Conservation (phyloP, 53 echinoderm and acorn worm genomes). For the Hippasteria phrygiana region DNA sequence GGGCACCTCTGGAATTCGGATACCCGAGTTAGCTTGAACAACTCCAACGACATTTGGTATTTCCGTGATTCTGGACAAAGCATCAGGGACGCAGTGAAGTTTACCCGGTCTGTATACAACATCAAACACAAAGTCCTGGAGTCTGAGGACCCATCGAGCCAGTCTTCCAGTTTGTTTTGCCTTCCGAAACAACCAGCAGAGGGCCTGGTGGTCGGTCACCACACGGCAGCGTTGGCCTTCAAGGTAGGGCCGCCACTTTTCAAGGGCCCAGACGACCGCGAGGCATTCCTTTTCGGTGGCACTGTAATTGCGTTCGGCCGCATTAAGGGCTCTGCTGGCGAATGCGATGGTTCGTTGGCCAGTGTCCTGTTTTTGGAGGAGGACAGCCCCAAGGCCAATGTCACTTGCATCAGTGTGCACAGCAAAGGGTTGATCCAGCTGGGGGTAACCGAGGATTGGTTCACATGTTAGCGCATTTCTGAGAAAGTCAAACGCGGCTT, state of each 20-base stretch:
- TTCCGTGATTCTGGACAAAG: background rate
- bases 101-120: slow-evolving; percentile 62
- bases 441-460: slow-evolving; percentile 40
- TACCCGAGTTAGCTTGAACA: background rate
- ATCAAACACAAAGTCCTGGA: slow-evolving; percentile 60
- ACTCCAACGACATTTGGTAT: slow-evolving; percentile 1
- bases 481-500: slow-evolving; percentile 13
- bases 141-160: slow-evolving; percentile 52
- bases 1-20: background rate
- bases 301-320: slow-evolving; percentile 52
- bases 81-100: slow-evolving; percentile 56
- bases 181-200: slow-evolving; percentile 64
- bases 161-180: slow-evolving; percentile 36
- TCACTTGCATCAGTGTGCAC: slow-evolving; percentile 35
- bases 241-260: slow-evolving; percentile 30
- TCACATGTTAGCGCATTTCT: background rate
- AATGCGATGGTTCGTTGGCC: background rate
- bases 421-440: background rate
- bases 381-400: slow-evolving; percentile 45
- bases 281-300: slow-evolving; percentile 45
- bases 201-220: slow-evolving; percentile 65
- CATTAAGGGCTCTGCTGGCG: slow-evolving; percentile 19
- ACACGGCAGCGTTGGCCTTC: slow-evolving; percentile 42
- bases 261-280: slow-evolving; percentile 57
- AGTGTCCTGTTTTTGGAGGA: background rate